phyloP scores from a whole-genome alignment of 2,888 invertebrate genomes.

The Molanna angustata region DNA sequence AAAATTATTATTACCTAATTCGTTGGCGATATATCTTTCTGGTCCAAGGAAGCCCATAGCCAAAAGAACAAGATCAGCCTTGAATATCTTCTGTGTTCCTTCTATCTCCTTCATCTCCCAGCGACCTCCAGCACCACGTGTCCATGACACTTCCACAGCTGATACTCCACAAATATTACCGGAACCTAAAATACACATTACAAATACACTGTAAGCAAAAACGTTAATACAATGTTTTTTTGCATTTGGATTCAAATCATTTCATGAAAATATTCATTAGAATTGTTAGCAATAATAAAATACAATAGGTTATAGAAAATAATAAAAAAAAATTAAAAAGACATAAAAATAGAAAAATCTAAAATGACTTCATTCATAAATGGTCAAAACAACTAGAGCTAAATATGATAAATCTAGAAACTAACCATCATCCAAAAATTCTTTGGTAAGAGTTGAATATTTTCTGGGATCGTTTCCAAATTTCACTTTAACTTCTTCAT shows the following conservation, averaged over 20 bases:
- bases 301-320: no score
- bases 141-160: constrained; percentile 91
- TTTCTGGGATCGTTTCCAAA: constrained; percentile 90
- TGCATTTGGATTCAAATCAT: no score
- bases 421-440: constrained; percentile 90
- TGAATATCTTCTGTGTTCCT: constrained; percentile 74
- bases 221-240: no score
- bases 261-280: no score
- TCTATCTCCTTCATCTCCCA: constrained; percentile 92
- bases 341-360: no score
- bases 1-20: constrained; percentile 54
- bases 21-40: constrained; percentile 82
- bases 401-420: no score
- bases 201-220: no score
- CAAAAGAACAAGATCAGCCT: constrained; percentile 87
- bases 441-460: constrained; percentile 92
- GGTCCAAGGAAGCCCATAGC: constrained; percentile 99
- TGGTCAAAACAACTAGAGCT: no score
- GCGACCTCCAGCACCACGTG: constrained; percentile 83
- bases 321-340: no score
- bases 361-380: no score
- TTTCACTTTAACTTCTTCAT: constrained; percentile 92
- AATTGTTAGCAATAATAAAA: no score
- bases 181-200: constrained; percentile 46
- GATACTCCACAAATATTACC: constrained; percentile 90